Evolutionary conservation across 53 echinoderm and acorn worm genomes (phyloP).

Genomic region (Glandiceps talaboti): DNA sequence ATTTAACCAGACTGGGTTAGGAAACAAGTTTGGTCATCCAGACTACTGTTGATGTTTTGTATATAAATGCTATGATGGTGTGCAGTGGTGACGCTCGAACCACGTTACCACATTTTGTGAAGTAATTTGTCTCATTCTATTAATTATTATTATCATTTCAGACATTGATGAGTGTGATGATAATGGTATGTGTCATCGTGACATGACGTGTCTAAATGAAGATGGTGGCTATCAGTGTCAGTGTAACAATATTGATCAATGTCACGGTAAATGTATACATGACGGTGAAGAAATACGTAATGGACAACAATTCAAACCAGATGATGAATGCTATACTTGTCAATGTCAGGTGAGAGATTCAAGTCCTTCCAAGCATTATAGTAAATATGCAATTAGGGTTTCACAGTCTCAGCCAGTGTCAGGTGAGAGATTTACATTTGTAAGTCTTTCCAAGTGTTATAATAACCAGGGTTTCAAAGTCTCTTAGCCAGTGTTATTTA

Average conservation of each 20-base stretch:
- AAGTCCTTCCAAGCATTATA: not conserved
- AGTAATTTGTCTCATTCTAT: no score
- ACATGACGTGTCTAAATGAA: slow-evolving; percentile 2
- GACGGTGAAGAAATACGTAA: slow-evolving; percentile 26
- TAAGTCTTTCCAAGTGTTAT: not conserved
- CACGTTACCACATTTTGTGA: no score
- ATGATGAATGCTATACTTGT: slow-evolving; percentile 55
- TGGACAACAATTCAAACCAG: slow-evolving; percentile 52
- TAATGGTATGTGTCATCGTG: not conserved
- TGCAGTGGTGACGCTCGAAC: no score
- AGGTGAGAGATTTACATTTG: not conserved
- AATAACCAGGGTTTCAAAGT: no score
- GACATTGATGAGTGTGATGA: not conserved
- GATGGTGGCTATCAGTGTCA: slow-evolving; percentile 5
- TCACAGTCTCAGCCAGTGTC: no score
- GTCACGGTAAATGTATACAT: slow-evolving; percentile 4
- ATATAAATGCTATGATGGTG: no score
- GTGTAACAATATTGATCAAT: slow-evolving; percentile 30
- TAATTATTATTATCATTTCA: not conserved
- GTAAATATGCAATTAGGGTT: no score
- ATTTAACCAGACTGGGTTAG: no score
- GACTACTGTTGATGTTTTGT: no score
- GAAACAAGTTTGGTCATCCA: no score
- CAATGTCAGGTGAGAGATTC: slow-evolving; percentile 64
- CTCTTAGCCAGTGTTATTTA: no score